Conservation (phyloP, 2,113 vertebrate species). For the Puffinus mauretanicus region DNA sequence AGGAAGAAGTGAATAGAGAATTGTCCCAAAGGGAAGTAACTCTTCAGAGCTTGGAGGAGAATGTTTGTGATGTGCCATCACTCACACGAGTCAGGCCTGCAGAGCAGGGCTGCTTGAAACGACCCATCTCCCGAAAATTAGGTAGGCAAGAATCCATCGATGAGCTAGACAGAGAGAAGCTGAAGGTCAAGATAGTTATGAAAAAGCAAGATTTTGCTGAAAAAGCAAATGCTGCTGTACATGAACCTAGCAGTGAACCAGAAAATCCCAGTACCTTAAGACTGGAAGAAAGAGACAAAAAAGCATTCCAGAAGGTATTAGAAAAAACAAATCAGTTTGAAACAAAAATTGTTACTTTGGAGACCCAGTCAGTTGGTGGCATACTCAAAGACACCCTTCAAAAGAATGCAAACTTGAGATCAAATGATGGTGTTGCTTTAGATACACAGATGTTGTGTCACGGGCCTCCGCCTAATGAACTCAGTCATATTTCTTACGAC, state of each 20-base stretch:
- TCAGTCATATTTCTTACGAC: slow-evolving; percentile 69
- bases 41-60: slow-evolving; percentile 87
- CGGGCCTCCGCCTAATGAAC: slow-evolving; percentile 48
- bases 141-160: slow-evolving; percentile 91
- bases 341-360: slow-evolving; percentile 56
- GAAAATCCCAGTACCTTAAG: slow-evolving; percentile 61
- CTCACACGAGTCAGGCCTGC: slow-evolving; percentile 85
- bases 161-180: slow-evolving; percentile 89
- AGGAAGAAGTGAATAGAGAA: slow-evolving; percentile 86
- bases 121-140: slow-evolving; percentile 83
- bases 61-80: slow-evolving; percentile 73
- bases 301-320: slow-evolving; percentile 65
- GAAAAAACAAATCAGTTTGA: slow-evolving; percentile 76
- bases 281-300: slow-evolving; percentile 80
- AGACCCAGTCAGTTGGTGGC: slow-evolving; percentile 71
- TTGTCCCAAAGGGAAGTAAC: slow-evolving; percentile 71
- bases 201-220: slow-evolving; percentile 88
- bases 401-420: slow-evolving; percentile 81
- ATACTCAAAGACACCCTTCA: slow-evolving; percentile 87
- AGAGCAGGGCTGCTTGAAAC: slow-evolving; percentile 93
- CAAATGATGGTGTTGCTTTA: slow-evolving; percentile 62
- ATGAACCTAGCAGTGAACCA: slow-evolving; percentile 63
- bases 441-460: slow-evolving; percentile 56
- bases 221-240: slow-evolving; percentile 73
- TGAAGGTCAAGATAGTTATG: slow-evolving; percentile 86